Percentiles rank a stretch among this genome's conserved stretches.
Conservation (phyloP, 2,797 vertebrate species). For the Hyperoplus immaculatus region DNA sequence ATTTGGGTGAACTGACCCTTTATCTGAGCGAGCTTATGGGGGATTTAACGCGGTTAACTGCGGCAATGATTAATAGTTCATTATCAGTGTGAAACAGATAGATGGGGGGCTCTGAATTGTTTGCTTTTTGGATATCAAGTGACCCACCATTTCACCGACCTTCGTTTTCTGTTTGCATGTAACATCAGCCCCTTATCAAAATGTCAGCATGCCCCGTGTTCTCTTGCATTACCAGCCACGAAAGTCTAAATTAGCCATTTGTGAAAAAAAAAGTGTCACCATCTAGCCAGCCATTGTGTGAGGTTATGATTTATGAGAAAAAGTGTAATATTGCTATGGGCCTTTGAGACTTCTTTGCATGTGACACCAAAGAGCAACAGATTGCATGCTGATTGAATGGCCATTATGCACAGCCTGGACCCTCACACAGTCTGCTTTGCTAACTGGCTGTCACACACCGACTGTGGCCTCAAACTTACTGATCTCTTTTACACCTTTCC, state of each 20-base stretch:
- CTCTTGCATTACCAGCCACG: neutral
- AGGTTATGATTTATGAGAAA: slow-evolving; percentile 9
- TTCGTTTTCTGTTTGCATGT: slow-evolving; percentile 20
- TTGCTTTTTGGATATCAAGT: slow-evolving; percentile 37
- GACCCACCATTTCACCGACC: neutral
- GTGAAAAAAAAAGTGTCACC: neutral
- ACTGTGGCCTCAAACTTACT: slow-evolving; percentile 35
- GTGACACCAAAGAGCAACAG: slow-evolving; percentile 16
- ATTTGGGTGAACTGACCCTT: neutral
- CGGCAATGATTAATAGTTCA: slow-evolving; percentile 19
- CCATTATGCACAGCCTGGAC: slow-evolving; percentile 8
- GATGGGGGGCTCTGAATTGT: slow-evolving; percentile 15
- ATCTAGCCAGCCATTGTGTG: neutral
- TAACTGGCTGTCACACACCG: slow-evolving; percentile 23
- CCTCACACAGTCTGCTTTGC: slow-evolving; percentile 59
- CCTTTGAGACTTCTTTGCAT: slow-evolving; percentile 6
- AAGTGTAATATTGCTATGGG: neutral
- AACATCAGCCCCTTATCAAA: slow-evolving; percentile 7
- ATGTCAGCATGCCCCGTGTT: neutral
- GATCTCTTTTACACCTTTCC: slow-evolving; percentile 43
- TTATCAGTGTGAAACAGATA: slow-evolving; percentile 33
- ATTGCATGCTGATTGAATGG: neutral
- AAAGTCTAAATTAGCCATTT: slow-evolving; percentile 1
- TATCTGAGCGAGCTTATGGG: slow-evolving; percentile 4
- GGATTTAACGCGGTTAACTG: slow-evolving; percentile 12